These are phyloP conservation scores for Rachycentron canadum DNA, from an alignment of 2,797 vertebrate species.

Conservation along the genomic window DNA sequence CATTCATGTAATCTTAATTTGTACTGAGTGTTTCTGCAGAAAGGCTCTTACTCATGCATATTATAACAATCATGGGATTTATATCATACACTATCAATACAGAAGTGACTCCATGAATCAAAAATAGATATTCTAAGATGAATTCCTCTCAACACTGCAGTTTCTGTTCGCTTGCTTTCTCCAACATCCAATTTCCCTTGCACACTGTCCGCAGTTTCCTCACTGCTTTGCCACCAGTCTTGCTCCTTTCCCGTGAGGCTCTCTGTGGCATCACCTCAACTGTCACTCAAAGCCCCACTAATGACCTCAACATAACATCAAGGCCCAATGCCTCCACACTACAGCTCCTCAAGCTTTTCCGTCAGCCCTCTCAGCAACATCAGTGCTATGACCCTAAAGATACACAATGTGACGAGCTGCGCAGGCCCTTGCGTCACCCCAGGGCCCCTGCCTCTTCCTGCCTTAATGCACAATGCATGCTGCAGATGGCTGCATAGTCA, in stretches of 20 bases:
- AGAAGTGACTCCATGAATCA: not conserved
- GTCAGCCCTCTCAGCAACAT: conserved; percentile 60
- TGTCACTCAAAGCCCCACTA: conserved; percentile 75
- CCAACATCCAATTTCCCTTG: not conserved
- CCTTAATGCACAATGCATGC: conserved; percentile 22
- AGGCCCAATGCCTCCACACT: conserved; percentile 58
- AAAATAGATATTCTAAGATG: not conserved
- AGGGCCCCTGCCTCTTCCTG: not conserved
- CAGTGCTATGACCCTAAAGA: conserved; percentile 60
- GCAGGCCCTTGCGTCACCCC: conserved; percentile 41
- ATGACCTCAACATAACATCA: conserved; percentile 77
- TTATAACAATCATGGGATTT: not conserved
- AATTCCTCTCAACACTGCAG: conserved; percentile 25
- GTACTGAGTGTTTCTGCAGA: not conserved
- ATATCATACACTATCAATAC: conserved; percentile 10
- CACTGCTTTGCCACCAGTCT: conserved; percentile 41
- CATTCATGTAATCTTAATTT: conserved; percentile 13
- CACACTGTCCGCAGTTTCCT: not conserved
- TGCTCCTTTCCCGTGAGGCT: conserved; percentile 50
- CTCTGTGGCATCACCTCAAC: conserved; percentile 75
- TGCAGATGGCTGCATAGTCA: conserved; percentile 44
- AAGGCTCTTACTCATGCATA: conserved; percentile 16
- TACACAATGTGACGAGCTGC: conserved; percentile 47
- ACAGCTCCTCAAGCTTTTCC: conserved; percentile 63
- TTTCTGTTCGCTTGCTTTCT: conserved; percentile 16